These are phyloP conservation scores for Drosophila suzukii DNA, from an alignment of 1,140 invertebrate genomes.

Conservation along the genomic window DNA sequence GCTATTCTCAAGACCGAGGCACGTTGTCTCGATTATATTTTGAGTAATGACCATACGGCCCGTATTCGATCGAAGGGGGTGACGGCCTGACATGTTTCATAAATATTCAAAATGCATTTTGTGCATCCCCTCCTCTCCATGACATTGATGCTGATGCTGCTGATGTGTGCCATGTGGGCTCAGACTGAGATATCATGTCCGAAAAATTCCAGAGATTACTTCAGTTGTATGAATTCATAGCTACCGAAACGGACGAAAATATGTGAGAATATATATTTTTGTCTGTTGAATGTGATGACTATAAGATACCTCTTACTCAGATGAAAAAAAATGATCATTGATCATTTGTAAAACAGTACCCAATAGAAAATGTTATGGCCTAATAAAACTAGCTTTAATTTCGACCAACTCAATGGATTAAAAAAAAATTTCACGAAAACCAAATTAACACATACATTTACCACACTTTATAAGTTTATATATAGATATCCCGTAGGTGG, in stretches of 20 bases:
- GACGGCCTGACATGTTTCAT: conserved; percentile 42
- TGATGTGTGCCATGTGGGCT: conserved; percentile 8
- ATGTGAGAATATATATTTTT: not conserved
- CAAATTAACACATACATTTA: too few relatives aligned
- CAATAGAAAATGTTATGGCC: too few relatives aligned
- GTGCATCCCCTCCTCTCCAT: conserved; percentile 12
- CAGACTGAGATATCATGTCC: conserved; percentile 28
- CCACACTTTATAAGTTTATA: too few relatives aligned
- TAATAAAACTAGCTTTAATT: too few relatives aligned
- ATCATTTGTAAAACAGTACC: too few relatives aligned
- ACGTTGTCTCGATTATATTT: conserved; percentile 47
- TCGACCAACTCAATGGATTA: too few relatives aligned
- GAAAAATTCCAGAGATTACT: conserved; percentile 39
- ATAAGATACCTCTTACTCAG: not conserved
- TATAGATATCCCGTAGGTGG: too few relatives aligned
- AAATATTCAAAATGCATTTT: conserved; percentile 72
- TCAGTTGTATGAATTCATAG: conserved; percentile 43
- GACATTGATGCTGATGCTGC: conserved; percentile 36
- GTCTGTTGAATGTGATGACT: not conserved
- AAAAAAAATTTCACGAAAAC: too few relatives aligned
- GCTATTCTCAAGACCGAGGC: conserved; percentile 28
- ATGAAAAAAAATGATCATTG: too few relatives aligned
- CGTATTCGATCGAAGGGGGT: conserved; percentile 46
- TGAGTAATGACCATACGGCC: conserved; percentile 57
- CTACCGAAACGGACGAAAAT: not conserved